phyloP scores from a whole-genome alignment of 1,140 invertebrate species.

The Piezodorus guildinii region DNA sequence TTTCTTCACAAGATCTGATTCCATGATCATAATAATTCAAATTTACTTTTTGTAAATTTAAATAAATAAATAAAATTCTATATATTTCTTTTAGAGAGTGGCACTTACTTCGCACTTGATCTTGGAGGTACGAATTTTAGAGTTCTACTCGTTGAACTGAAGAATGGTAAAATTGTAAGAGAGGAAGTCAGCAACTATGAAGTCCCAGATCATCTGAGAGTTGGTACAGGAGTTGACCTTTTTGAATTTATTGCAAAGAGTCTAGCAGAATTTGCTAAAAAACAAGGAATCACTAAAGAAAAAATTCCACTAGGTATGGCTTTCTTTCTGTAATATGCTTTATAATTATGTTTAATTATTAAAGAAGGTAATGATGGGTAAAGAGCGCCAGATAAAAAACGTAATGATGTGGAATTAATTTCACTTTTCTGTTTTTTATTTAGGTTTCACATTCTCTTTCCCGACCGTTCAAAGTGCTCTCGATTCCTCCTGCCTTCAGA shows the following conservation, averaged over 20 bases:
- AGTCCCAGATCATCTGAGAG: slow-evolving; percentile 39
- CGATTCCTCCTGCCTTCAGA: slow-evolving; percentile 51
- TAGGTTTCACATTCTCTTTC: slow-evolving; percentile 73
- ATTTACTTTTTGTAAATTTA: too few species aligned
- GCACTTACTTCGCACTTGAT: slow-evolving; percentile 62
- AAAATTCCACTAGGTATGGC: slow-evolving; percentile 9
- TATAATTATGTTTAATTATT: too few species aligned
- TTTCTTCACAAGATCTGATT: too few species aligned
- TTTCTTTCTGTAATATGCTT: too few species aligned
- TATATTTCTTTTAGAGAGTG: slow-evolving; percentile 42
- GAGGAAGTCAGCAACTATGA: slow-evolving; percentile 41
- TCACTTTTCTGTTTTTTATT: neutral
- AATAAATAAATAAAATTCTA: too few species aligned
- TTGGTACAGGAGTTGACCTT: slow-evolving; percentile 44
- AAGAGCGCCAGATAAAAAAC: too few species aligned
- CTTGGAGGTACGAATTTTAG: slow-evolving; percentile 73
- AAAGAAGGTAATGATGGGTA: too few species aligned
- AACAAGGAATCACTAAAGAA: slow-evolving; percentile 11
- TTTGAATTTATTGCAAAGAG: slow-evolving; percentile 68
- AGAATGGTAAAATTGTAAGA: slow-evolving; percentile 34
- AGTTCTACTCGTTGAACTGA: slow-evolving; percentile 51
- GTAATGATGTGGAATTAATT: too few species aligned
- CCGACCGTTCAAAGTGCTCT: slow-evolving; percentile 61
- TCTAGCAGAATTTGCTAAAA: slow-evolving; percentile 52
- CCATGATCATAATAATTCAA: too few species aligned